Conservation (phyloP, 2,797 vertebrate genomes). For the Lacerta agilis region DNA sequence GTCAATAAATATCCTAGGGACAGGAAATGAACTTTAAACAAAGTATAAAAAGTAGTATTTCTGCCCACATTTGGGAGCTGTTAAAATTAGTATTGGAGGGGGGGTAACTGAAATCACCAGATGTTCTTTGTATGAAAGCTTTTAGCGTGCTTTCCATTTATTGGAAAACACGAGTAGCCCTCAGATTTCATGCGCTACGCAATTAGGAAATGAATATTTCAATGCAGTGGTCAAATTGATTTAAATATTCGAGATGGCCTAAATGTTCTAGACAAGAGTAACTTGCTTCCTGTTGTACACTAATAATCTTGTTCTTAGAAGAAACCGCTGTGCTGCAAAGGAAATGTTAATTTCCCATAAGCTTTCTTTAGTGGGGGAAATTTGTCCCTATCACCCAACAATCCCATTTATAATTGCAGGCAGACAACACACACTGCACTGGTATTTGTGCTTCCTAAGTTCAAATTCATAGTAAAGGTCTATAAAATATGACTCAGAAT, state of each 20-base stretch:
- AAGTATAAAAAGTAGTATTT: slow-evolving; percentile 75
- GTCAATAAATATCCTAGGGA: slow-evolving; percentile 79
- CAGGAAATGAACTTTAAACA: slow-evolving; percentile 82
- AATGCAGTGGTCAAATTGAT: slow-evolving; percentile 60
- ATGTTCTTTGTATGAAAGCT: slow-evolving; percentile 69
- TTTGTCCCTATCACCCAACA: slow-evolving; percentile 34
- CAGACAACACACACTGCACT: not conserved
- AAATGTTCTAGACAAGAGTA: slow-evolving; percentile 37
- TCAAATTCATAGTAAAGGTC: slow-evolving; percentile 7
- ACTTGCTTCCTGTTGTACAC: slow-evolving; percentile 57
- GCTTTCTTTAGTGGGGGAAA: slow-evolving; percentile 32
- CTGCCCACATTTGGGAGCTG: slow-evolving; percentile 75
- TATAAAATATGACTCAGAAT: slow-evolving; percentile 42
- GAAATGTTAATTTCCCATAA: slow-evolving; percentile 43
- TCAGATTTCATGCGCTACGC: slow-evolving; percentile 47
- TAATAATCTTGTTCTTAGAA: slow-evolving; percentile 56
- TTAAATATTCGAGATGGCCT: slow-evolving; percentile 70
- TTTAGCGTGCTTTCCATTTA: slow-evolving; percentile 71
- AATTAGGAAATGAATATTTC: slow-evolving; percentile 72
- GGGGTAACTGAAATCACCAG: slow-evolving; percentile 70
- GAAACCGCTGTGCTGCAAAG: slow-evolving; percentile 42
- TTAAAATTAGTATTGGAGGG: slow-evolving; percentile 76
- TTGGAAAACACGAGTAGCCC: slow-evolving; percentile 58
- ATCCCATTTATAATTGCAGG: slow-evolving; percentile 11
- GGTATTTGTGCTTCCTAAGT: not conserved